Base-by-base conservation (phyloP, 2,797 vertebrate species). In the Bovichtus variegatus region DNA sequence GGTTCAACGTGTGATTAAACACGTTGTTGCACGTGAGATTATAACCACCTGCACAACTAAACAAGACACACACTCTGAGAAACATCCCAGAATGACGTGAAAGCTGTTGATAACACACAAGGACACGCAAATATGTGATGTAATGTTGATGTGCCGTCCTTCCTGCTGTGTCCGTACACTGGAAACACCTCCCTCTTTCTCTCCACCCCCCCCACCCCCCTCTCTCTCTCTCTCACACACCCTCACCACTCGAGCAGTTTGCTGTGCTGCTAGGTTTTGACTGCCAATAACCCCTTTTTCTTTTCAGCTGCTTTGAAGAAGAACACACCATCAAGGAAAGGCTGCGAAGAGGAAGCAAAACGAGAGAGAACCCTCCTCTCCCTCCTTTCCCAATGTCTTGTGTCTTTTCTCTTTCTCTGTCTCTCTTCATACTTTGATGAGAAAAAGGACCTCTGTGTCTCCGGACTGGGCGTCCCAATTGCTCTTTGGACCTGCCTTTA, bases 221-320 rank as follows among this genome's bases (percentile, higher is more conserved):
- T 74, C 29, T 83, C 63, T 64, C 23, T 78, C 15, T 27, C 29
- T 70, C 16, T 71, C 81, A 78, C 27, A 74, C 61, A 62, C 41
- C 71, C 49, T 83, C 50, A 50, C 8, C 57, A 29, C 46, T 68
- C 9, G 1, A 67, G 36, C 74, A 29, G 49, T 73, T n/a, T 58
- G 69, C 57, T 6, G 13, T 11, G 25, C 67, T 65, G 73, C 62
- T 19, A 61, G 41, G 54, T 64, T 86, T 64, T 89, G 50, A 62
- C 44, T 86, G 85, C 65, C 16, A 21, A 62, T 91, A 92, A 93
- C 80, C 41, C 36, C 50, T 23, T 83, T 89, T 91, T 64, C 60
- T 76, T 90, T 92, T n/a, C 85, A 93, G 91, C 89, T 51, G 21
- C 74, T 63, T 55, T 72, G 51, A 84, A 82, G 85, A 89, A 69